phyloP scores from a whole-genome alignment of 2,113 vertebrate genomes.

The Nyctibius bracteatus region DNA sequence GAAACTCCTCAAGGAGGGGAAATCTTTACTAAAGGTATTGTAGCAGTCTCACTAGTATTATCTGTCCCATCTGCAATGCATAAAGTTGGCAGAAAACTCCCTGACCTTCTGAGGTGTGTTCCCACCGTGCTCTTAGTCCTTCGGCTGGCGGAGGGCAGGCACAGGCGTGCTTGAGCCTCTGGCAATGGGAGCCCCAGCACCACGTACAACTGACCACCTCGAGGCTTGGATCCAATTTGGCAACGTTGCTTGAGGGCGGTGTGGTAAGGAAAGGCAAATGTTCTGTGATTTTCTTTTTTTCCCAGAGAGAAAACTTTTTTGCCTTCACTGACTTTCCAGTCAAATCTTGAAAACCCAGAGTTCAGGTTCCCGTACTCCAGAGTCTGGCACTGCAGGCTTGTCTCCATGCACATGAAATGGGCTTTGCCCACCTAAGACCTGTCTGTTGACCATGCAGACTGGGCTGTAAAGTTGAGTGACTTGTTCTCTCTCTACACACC shows the following conservation, averaged over 20 bases:
- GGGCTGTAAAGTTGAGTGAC: background rate
- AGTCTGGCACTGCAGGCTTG: background rate
- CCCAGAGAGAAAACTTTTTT: background rate
- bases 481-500: background rate
- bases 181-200: background rate
- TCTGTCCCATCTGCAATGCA: background rate
- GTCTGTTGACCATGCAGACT: accelerated
- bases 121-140: background rate
- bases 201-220: background rate
- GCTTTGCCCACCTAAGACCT: background rate
- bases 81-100: background rate
- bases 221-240: background rate
- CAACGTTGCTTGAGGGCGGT: accelerated
- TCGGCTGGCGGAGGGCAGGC: background rate
- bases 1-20: slow-evolving; percentile 2
- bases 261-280: background rate
- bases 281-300: accelerated
- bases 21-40: background rate
- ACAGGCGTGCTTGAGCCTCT: background rate
- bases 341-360: too few species aligned
- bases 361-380: background rate
- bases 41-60: background rate
- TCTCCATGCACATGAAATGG: accelerated
- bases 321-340: background rate
- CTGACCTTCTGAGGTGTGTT: background rate